Percentiles rank a stretch among this genome's conserved stretches.
These are phyloP conservation scores for Bedellia somnulentella DNA, from an alignment of 2,888 invertebrate genomes.

Conservation along the genomic window DNA sequence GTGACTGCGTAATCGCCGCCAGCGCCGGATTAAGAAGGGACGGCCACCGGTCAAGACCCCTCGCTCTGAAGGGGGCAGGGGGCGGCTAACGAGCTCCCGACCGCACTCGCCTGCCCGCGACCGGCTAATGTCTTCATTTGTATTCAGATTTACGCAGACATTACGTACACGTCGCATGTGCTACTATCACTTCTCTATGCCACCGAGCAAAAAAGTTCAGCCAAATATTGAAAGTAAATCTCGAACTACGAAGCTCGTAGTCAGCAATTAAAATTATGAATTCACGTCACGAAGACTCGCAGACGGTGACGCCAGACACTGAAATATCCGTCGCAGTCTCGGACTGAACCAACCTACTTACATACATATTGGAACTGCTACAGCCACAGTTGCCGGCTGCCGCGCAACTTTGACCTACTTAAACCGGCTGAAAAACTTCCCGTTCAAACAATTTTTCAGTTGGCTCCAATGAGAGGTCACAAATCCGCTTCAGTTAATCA, in stretches of 20 bases:
- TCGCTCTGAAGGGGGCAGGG: slow-evolving; percentile 2
- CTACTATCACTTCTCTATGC: neutral
- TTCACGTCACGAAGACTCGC: slow-evolving; percentile 14
- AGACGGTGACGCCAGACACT: slow-evolving; percentile 15
- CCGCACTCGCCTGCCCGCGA: slow-evolving; percentile 8
- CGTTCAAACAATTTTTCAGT: slow-evolving; percentile 23
- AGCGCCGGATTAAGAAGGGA: slow-evolving; percentile 14
- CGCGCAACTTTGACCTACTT: slow-evolving; percentile 41
- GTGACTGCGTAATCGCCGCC: slow-evolving; percentile 14
- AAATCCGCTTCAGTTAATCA: too few relatives aligned
- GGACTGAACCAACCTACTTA: slow-evolving; percentile 21
- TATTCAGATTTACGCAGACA: slow-evolving; percentile 44
- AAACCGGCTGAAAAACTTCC: slow-evolving; percentile 26
- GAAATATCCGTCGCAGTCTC: slow-evolving; percentile 3
- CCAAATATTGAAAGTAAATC: too few relatives aligned
- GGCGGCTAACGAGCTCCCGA: slow-evolving; percentile 8
- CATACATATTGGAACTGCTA: slow-evolving; percentile 29
- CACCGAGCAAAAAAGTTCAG: neutral
- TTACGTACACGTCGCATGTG: slow-evolving; percentile 5
- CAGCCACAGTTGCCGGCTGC: too few relatives aligned
- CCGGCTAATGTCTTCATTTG: slow-evolving; percentile 43
- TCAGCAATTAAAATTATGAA: slow-evolving; percentile 13
- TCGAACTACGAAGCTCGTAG: too few relatives aligned
- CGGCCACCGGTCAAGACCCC: slow-evolving; percentile 13
- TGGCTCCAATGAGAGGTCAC: neutral